Conservation (phyloP, 2,888 invertebrate genomes). For the Drosophila neotestacea region DNA sequence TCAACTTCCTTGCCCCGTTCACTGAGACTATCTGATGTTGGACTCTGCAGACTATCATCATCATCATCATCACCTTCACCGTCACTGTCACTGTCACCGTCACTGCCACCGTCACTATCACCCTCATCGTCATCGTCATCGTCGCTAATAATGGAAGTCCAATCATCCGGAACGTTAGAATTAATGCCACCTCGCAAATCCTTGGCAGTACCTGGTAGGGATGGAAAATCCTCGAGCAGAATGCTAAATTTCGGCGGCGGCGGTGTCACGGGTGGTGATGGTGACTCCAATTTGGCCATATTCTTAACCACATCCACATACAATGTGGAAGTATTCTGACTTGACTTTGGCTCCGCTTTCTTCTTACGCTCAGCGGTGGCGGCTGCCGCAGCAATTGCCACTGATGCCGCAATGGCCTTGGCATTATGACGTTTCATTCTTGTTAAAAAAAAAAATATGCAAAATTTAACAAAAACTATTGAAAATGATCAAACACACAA, state of each 20-base stretch:
- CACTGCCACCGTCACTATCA: slow-evolving; percentile 5
- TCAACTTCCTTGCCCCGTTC: background rate
- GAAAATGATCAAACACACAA: background rate
- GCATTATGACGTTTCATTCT: slow-evolving; percentile 60
- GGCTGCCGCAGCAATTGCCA: slow-evolving; percentile 37
- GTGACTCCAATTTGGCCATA: slow-evolving; percentile 24
- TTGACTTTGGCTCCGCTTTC: slow-evolving; percentile 18
- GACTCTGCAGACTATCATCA: no score
- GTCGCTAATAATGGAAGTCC: slow-evolving; percentile 52
- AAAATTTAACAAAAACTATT: slow-evolving; percentile 1
- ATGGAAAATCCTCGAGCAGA: slow-evolving; percentile 62
- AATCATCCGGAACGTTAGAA: slow-evolving; percentile 43
- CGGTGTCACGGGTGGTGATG: slow-evolving; percentile 15
- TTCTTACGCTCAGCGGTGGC: slow-evolving; percentile 25
- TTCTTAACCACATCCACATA: slow-evolving; percentile 71
- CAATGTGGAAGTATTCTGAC: slow-evolving; percentile 16
- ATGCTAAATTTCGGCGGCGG: slow-evolving; percentile 52
- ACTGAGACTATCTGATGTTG: no score
- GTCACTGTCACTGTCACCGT: slow-evolving; percentile 20
- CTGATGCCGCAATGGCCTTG: slow-evolving; percentile 42
- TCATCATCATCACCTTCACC: no score
- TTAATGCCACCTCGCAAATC: slow-evolving; percentile 4
- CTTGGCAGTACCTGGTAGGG: slow-evolving; percentile 48
- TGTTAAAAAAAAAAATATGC: background rate
- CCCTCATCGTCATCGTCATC: slow-evolving; percentile 28